Evolutionary conservation across 2,797 vertebrate genomes (phyloP), one percentile per base, ranked within the genome.

Genomic region (Sebastes wilsoni): DNA sequence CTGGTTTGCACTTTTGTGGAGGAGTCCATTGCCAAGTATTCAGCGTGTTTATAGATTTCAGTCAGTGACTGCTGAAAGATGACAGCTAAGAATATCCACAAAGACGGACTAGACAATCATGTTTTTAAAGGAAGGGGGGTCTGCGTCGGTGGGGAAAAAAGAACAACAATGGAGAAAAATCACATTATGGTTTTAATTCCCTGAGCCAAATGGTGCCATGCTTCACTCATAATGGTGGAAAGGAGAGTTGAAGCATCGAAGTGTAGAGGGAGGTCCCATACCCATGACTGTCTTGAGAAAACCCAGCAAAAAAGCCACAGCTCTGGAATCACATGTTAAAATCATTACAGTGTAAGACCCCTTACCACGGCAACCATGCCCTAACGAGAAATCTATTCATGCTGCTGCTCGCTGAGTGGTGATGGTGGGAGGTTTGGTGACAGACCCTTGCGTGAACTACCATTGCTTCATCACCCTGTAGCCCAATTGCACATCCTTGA

Each of bases 231-330:
- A 80, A 88, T 87, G 62, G 64, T 72, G 84, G 81, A 91, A 88
- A 88, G 79, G 52, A 88, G 72, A 85, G 66, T 85, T 71, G 49
- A 88, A 83, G 81, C 82, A 86, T 88, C 69, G 75, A 77, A 88
- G 75, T 72, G 64, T 54, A 72, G 67, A 76, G 75, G 80, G 72
- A 86, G 74, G 75, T 79, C 80, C 84, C 65, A 80, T 77, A 87
- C 66, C 80, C 87, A 64, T 82, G 88, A 87, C 79, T 72, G 79
- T 88, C 67, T 80, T 65, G 64, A 81, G 82, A 70, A 87, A 72
- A 80, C 49, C 58, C 75, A 84, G 68, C 49, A 74, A 83, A 92
- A 92, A 92, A 93, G 80, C 88, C 92, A 85, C 92, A 93, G 67
- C 74, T 66, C 59, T 82, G 74, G 83, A 83, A 67, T 83, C 81